Evolutionary conservation across 2,888 invertebrate genomes (phyloP).

Genomic region (Capitulum mitella): DNA sequence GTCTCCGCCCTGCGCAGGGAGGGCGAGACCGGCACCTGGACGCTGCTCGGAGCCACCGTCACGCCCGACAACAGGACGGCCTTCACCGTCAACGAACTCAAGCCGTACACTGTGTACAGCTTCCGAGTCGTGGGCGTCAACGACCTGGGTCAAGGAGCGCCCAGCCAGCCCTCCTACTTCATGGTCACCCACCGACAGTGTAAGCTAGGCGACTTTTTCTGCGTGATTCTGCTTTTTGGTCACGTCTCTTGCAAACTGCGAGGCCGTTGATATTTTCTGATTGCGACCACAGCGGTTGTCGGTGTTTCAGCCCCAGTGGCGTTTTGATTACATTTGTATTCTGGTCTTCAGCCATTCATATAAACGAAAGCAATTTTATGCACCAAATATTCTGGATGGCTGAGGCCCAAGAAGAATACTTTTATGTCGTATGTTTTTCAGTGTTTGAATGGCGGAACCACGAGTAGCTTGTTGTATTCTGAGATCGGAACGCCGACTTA

Average conservation of each 20-base stretch:
- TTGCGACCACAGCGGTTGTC: neutral
- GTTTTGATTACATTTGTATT: constrained; percentile 9
- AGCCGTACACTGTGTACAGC: constrained; percentile 67
- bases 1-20: neutral
- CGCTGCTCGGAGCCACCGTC: neutral
- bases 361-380: neutral
- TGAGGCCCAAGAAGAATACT: too few species aligned
- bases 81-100: constrained; percentile 54
- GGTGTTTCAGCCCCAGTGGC: neutral
- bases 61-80: constrained; percentile 34
- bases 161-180: constrained; percentile 63
- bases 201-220: constrained; percentile 39
- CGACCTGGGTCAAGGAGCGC: constrained; percentile 59
- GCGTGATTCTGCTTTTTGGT: neutral
- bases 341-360: neutral
- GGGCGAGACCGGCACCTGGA: constrained; percentile 5
- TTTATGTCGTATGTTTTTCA: too few species aligned
- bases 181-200: constrained; percentile 66
- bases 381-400: neutral
- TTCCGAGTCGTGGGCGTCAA: constrained; percentile 65
- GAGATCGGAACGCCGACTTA: too few species aligned
- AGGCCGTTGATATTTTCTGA: neutral
- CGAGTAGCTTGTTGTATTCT: too few species aligned
- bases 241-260: neutral
- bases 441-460: too few species aligned